Evolutionary conservation across 1,140 invertebrate genomes (phyloP).

Genomic region (fruit fly (Drosophila melanogaster)): Release_6_plus_ISO1_MT NT_037436.4:21294001-21294500

Average conservation of each 20-base stretch:
- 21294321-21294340: slow-evolving; percentile 21
- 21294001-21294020: slow-evolving; percentile 11
- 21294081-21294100: slow-evolving; percentile 46
- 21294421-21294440: slow-evolving; percentile 27
- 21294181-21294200: slow-evolving; percentile 61
- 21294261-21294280: slow-evolving; percentile 48
- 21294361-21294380: slow-evolving; percentile 27
- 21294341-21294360: slow-evolving; percentile 22
- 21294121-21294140: slow-evolving; percentile 60
- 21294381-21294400: slow-evolving; percentile 23
- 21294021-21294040: slow-evolving; percentile 41
- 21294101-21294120: slow-evolving; percentile 62
- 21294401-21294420: slow-evolving; percentile 17
- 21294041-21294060: slow-evolving; percentile 42
- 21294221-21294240: slow-evolving; percentile 58
- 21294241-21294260: slow-evolving; percentile 19
- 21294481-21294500: slow-evolving; percentile 27
- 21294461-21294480: slow-evolving; percentile 55
- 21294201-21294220: slow-evolving; percentile 26
- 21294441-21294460: slow-evolving; percentile 34
- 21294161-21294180: slow-evolving; percentile 65
- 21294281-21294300: slow-evolving; percentile 11
- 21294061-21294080: slow-evolving; percentile 60
- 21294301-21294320: background rate
- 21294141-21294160: slow-evolving; percentile 70